Evolutionary conservation across 2,113 vertebrate species (phyloP).

Genomic region (Micronycteris hirsuta): DNA sequence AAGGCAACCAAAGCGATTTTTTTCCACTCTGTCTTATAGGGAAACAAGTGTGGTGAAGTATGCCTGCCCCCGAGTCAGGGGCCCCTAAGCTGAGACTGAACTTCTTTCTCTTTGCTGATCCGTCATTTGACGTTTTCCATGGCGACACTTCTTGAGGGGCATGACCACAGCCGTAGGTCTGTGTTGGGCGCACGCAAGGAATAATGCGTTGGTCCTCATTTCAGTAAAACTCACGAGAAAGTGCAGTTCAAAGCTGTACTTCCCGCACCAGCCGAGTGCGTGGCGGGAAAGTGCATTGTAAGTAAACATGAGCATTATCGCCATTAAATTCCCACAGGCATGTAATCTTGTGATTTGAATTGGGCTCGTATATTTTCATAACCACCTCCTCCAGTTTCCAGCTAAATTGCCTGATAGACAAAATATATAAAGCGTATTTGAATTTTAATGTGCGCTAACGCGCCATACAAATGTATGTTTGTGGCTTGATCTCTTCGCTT

Average conservation of each 20-base stretch:
- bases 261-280: neutral
- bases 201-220: neutral
- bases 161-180: fast-evolving
- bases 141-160: neutral
- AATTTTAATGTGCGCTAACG: neutral
- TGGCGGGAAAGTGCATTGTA: neutral
- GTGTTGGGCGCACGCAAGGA: neutral
- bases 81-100: neutral
- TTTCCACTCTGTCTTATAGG: neutral
- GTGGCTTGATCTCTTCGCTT: neutral
- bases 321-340: neutral
- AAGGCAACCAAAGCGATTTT: neutral
- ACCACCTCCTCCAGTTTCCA: neutral
- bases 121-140: neutral
- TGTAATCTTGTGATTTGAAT: neutral
- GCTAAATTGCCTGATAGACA: neutral
- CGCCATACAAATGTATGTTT: neutral
- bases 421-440: neutral
- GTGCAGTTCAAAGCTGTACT: neutral
- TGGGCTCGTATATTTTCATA: neutral
- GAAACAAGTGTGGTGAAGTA: neutral
- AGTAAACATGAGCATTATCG: neutral
- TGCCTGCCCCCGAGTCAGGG: neutral
- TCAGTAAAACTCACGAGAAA: neutral
- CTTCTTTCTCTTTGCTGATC: neutral